Evolutionary conservation across 2,797 vertebrate species (phyloP).

Genomic region (Pseudocheirus occidentalis): DNA sequence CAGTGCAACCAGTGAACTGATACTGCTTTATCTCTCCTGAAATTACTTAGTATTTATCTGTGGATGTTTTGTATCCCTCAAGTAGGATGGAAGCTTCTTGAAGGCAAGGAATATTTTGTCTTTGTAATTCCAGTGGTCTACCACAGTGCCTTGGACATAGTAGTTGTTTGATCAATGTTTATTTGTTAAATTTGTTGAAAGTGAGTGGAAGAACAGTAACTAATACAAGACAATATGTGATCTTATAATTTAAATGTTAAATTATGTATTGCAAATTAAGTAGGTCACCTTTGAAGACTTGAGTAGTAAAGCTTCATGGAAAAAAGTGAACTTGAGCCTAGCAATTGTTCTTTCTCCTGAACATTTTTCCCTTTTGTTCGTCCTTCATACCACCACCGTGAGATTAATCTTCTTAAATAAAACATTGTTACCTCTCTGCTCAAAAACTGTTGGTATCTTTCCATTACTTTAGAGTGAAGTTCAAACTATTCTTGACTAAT

Average conservation of each 20-base stretch:
- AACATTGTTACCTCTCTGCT: background rate
- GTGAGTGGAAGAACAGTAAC: background rate
- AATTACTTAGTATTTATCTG: background rate
- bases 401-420: constrained; percentile 36
- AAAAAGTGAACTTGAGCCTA: background rate
- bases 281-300: constrained; percentile 31
- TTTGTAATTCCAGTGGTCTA: background rate
- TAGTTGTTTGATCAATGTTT: background rate
- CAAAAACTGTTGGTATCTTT: background rate
- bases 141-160: background rate
- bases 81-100: background rate
- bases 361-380: constrained; percentile 13
- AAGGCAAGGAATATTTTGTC: background rate
- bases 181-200: background rate
- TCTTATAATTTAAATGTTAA: constrained; percentile 28
- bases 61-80: background rate
- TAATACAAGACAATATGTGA: background rate
- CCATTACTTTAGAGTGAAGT: background rate
- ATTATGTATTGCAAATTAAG: background rate
- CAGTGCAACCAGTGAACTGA: background rate
- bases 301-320: constrained; percentile 25
- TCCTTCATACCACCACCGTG: background rate
- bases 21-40: background rate
- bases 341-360: background rate
- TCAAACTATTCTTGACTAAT: constrained; percentile 16